These are phyloP conservation scores for Oegoconia quadripuncta DNA, from an alignment of 2,888 invertebrate species.

Conservation along the genomic window DNA sequence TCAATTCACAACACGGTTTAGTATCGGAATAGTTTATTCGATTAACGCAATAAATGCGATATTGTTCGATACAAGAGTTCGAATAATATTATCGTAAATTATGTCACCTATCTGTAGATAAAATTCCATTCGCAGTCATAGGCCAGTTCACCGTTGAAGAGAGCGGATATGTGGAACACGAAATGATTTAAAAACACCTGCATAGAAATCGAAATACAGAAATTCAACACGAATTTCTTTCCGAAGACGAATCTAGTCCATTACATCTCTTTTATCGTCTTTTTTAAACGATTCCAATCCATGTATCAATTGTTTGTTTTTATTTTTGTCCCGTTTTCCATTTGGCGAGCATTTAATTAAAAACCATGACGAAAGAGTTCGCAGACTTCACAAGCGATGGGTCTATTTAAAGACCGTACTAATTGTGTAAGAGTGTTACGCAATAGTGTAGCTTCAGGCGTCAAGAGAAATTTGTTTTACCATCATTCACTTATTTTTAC, in stretches of 20 bases:
- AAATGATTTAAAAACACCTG: neutral
- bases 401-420: slow-evolving; percentile 1
- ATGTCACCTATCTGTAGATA: slow-evolving; percentile 1
- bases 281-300: neutral
- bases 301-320: neutral
- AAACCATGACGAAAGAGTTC: slow-evolving; percentile 8
- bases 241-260: no score
- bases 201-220: no score
- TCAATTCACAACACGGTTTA: no score
- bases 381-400: slow-evolving; percentile 10
- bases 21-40: neutral
- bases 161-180: no score
- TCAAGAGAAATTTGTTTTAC: slow-evolving; percentile 11
- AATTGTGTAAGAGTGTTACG: slow-evolving; percentile 15
- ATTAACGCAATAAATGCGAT: neutral
- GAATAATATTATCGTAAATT: neutral
- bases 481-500: slow-evolving; percentile 3
- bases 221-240: no score
- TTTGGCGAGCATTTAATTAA: neutral
- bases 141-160: slow-evolving; percentile 11
- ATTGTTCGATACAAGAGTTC: neutral
- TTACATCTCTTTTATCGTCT: no score
- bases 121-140: slow-evolving; percentile 8
- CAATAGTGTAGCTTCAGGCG: slow-evolving; percentile 6
- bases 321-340: neutral